Percentiles rank a stretch among this genome's conserved stretches.
These are phyloP conservation scores for Caenorhabditis briggsae DNA, from an alignment of 1,140 invertebrate genomes.

Conservation along the genomic window DNA sequence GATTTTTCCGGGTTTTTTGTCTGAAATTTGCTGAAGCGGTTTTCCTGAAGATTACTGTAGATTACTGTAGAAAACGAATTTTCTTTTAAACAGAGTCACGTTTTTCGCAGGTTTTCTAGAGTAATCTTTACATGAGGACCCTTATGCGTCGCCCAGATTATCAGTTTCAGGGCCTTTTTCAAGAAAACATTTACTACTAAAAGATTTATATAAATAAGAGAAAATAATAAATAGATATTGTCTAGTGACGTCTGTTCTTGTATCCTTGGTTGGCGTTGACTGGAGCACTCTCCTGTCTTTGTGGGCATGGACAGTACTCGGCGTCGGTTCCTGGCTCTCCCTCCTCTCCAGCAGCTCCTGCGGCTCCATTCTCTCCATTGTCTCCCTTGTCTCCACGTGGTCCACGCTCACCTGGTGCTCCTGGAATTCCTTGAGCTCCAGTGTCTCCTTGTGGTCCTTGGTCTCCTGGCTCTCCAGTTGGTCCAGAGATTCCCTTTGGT, in stretches of 20 bases:
- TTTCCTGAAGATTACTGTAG: no score
- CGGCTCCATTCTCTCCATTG: constrained; percentile 45
- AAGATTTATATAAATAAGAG: constrained; percentile 8
- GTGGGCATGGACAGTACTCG: constrained; percentile 67
- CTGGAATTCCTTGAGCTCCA: constrained; percentile 59
- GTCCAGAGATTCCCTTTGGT: constrained; percentile 66
- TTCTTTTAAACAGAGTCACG: no score
- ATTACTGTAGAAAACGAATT: background rate
- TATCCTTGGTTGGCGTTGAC: constrained; percentile 44
- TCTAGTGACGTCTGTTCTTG: constrained; percentile 54
- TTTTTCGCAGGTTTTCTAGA: no score
- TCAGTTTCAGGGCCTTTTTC: no score
- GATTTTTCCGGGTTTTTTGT: background rate
- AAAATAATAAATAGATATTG: constrained; percentile 1
- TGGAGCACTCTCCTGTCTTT: constrained; percentile 51
- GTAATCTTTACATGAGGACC: no score
- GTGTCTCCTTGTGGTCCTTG: constrained; percentile 60
- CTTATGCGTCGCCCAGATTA: no score
- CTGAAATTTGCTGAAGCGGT: no score
- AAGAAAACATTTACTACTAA: no score
- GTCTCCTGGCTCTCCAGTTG: constrained; percentile 64
- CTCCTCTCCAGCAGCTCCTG: constrained; percentile 55
- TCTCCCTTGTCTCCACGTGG: constrained; percentile 60
- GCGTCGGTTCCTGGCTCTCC: constrained; percentile 68
- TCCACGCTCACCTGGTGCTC: constrained; percentile 56